Conservation (phyloP, 2,888 invertebrate species). For the Nemoura dubitans region DNA sequence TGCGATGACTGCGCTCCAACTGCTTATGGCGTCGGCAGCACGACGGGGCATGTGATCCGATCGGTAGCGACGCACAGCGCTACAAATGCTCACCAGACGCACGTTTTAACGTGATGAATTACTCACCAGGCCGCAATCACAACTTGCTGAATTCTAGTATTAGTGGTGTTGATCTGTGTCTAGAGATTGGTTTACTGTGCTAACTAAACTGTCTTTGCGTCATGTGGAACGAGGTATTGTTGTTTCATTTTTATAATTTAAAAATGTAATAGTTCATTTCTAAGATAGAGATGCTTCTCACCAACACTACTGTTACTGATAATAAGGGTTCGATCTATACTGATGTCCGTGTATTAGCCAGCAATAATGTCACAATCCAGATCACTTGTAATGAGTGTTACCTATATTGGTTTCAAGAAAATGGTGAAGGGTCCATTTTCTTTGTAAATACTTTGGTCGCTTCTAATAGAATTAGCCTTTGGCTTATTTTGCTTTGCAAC, state of each 20-base stretch:
- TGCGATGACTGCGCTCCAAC: conserved; percentile 77
- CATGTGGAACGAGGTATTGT: not conserved
- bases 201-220: not conserved
- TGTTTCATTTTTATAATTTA: not conserved
- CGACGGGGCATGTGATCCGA: conserved; percentile 48
- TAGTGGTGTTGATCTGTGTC: not conserved
- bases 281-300: not conserved
- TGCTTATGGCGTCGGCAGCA: conserved; percentile 60
- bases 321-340: not conserved
- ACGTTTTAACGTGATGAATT: not conserved
- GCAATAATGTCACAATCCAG: not conserved
- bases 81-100: not conserved
- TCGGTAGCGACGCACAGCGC: not conserved
- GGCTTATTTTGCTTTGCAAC: no score
- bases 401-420: not conserved
- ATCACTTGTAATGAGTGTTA: not conserved
- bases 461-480: not conserved
- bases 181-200: not conserved
- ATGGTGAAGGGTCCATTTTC: not conserved
- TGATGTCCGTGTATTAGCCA: not conserved
- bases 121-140: not conserved
- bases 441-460: not conserved
- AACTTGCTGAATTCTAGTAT: not conserved
- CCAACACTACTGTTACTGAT: not conserved
- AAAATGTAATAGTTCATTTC: not conserved